Evolutionary conservation across 2,797 vertebrate species (phyloP), one percentile per base, ranked within the genome.

Genomic region (Sitta carolinensis): DNA sequence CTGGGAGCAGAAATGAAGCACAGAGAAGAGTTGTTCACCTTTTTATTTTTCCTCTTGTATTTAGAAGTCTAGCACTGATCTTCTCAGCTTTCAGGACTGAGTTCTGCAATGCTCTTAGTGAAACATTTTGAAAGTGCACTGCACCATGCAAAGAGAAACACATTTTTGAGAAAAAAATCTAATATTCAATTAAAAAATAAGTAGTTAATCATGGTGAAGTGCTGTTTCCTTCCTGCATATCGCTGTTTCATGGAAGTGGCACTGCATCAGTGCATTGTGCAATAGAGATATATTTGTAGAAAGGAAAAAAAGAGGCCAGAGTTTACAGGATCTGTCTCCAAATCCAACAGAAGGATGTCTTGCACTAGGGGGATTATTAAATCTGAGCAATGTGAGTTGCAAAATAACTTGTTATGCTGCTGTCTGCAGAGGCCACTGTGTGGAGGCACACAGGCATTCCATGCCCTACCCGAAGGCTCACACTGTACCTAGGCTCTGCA

Each of bases 381-480:
- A 54, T 81, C 48, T 72, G 50, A 94, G 82, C 47, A 84, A 15
- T 8, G 9, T 2, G 47, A 54, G 40, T 94, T 95, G 90, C 59
- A 69, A 66, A 94, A 90, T 9, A 57, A 16, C n/a, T 42, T 66
- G 66, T 77, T 59, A 21, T 1, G 1, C 38, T 2, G 6, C 36
- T 78, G 36, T 17, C 61, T 55, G 67, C 62, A 63, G 43, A 42
- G 32, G 58, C 62, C 48, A 6, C 1, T 1, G 26, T 36, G 12
- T 8, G 54, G 45, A 42, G 77, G 29, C 29, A 15, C 0, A 27
- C 2, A 9, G n/a, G n/a, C 0, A 0, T 70, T 75, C 63, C 2
- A 3, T 4, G 9, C 52, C 6, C 2, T 43, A 47, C 19, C 50
- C 3, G 0, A 29, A 27, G 54, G 43, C 27, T 83, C 5, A 1